A percentile compares a stretch with the other conserved stretches of the same genome.
Conservation (phyloP, 2,113 vertebrate species). For the Lepisosteus oculatus region DNA sequence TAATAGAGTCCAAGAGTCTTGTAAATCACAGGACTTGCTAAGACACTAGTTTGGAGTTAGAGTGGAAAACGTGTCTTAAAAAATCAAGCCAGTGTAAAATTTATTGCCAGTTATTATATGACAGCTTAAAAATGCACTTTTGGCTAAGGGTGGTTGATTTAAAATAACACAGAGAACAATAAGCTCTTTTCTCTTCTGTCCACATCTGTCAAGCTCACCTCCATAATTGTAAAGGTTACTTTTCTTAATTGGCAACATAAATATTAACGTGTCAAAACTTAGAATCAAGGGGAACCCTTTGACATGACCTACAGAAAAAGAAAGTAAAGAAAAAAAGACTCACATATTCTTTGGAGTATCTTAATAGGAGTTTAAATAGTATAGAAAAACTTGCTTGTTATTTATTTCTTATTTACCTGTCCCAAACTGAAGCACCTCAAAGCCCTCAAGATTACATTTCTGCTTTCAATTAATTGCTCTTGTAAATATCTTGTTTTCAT, state of each 20-base stretch:
- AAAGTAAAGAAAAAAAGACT: too few species aligned
- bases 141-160: constrained; percentile 51
- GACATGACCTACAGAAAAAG: background rate
- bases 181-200: constrained; percentile 54
- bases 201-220: constrained; percentile 64
- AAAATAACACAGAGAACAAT: constrained; percentile 62
- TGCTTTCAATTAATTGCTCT: too few species aligned
- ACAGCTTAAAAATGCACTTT: constrained; percentile 57
- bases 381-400: too few species aligned
- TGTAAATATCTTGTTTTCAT: too few species aligned
- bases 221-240: constrained; percentile 59
- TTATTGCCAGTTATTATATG: constrained; percentile 61
- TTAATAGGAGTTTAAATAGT: too few species aligned
- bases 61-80: constrained; percentile 40
- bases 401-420: too few species aligned
- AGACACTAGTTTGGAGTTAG: constrained; percentile 32
- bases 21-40: too few species aligned
- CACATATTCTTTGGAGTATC: too few species aligned
- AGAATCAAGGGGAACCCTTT: constrained; percentile 13
- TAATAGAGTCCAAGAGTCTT: too few species aligned
- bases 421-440: too few species aligned
- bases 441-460: too few species aligned
- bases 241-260: constrained; percentile 63
- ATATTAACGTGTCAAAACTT: constrained; percentile 51
- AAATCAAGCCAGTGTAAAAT: constrained; percentile 54